These are phyloP conservation scores for Sinohyriopsis cumingii DNA, from an alignment of 2,888 invertebrate genomes.

Conservation along the genomic window DNA sequence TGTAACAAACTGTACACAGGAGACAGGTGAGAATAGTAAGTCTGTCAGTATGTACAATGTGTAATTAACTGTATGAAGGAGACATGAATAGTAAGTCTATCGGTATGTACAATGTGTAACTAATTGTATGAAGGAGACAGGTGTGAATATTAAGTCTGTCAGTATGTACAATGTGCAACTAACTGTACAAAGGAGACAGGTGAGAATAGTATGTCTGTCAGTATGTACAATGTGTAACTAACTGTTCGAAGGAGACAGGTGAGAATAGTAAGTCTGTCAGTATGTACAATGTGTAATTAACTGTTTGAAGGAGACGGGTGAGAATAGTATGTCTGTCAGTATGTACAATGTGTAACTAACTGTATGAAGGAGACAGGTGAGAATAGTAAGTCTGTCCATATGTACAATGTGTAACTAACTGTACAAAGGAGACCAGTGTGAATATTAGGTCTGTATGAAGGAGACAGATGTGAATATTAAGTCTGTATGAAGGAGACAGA, in stretches of 20 bases:
- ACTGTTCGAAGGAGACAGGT: too few species aligned
- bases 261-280: too few species aligned
- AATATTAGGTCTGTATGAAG: conserved; percentile 57
- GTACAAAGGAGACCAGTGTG: conserved; percentile 68
- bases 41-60: conserved; percentile 1
- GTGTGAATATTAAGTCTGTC: conserved; percentile 74
- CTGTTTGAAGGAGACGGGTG: conserved; percentile 78
- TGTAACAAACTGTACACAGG: conserved; percentile 84
- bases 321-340: conserved; percentile 63
- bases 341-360: too few species aligned
- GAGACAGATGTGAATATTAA: neutral
- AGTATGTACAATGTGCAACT: neutral
- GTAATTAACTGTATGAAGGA: neutral
- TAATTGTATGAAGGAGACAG: conserved; percentile 78
- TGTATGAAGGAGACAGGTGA: conserved; percentile 74
- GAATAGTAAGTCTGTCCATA: conserved; percentile 71
- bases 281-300: conserved; percentile 84
- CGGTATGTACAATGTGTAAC: conserved; percentile 83
- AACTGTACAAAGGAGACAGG: neutral
- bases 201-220: neutral
- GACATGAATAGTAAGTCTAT: neutral
- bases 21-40: conserved; percentile 75
- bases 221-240: neutral
- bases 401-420: neutral
- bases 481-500: too few species aligned